phyloP scores from a whole-genome alignment of 2,797 vertebrate genomes.

The Dendrocincla tyrannina region DNA sequence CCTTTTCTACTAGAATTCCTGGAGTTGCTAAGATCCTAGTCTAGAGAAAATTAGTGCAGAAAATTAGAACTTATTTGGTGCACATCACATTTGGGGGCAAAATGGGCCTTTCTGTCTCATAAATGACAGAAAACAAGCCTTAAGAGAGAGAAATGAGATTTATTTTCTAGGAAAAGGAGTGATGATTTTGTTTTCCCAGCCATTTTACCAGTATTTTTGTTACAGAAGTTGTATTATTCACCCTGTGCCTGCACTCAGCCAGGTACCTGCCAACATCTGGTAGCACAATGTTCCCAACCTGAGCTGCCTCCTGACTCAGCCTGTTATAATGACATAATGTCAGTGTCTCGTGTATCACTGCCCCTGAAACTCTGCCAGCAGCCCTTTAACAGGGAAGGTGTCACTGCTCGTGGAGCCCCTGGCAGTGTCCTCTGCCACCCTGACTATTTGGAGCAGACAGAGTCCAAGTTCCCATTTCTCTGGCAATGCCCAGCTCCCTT shows the following conservation, averaged over 20 bases:
- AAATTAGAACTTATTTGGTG: not conserved
- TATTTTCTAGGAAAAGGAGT: not conserved
- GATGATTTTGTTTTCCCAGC: not conserved
- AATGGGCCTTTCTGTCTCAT: not conserved
- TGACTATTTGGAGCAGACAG: not conserved
- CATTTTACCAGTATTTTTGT: not conserved
- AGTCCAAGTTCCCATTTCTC: not conserved
- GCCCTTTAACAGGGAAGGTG: not conserved
- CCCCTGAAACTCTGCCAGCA: not conserved
- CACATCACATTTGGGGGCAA: not conserved
- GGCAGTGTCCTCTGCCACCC: not conserved
- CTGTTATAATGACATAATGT: not conserved
- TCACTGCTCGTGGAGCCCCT: not conserved
- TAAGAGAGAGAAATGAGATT: not conserved
- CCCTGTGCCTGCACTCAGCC: not conserved
- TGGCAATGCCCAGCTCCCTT: not conserved
- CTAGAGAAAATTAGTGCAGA: not conserved
- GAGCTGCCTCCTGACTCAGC: not conserved
- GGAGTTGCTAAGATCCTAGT: not conserved
- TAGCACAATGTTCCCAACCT: not conserved
- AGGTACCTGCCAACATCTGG: not conserved
- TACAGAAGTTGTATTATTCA: not conserved
- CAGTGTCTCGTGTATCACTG: not conserved
- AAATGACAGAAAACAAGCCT: not conserved
- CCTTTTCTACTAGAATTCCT: not conserved